These are phyloP conservation scores for Nymphicus hollandicus DNA, from an alignment of 2,113 vertebrate species.

Conservation along the genomic window DNA sequence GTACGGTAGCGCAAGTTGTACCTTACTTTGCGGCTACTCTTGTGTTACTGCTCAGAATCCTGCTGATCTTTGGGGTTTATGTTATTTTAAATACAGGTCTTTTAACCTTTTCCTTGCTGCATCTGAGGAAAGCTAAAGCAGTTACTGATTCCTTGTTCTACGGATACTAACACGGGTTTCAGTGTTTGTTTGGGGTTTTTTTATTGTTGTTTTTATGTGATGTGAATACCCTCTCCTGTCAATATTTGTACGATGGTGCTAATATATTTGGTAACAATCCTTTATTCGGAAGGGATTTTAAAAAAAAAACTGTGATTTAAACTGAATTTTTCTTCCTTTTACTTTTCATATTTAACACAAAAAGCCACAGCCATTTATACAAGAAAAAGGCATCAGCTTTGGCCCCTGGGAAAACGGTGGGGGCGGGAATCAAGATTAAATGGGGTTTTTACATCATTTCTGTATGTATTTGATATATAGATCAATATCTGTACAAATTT, in stretches of 20 bases:
- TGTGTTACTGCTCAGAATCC: constrained; percentile 13
- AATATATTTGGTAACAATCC: constrained; percentile 92
- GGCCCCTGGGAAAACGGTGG: constrained; percentile 78
- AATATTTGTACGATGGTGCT: constrained; percentile 97
- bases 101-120: constrained; percentile 73
- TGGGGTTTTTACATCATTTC: constrained; percentile 92
- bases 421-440: constrained; percentile 79
- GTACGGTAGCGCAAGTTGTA: neutral
- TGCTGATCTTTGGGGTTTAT: constrained; percentile 47
- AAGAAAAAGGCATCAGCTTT: constrained; percentile 75
- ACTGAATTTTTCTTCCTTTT: constrained; percentile 85
- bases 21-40: neutral
- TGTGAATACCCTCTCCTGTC: constrained; percentile 84
- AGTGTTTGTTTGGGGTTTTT: constrained; percentile 84
- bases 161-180: constrained; percentile 97
- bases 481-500: constrained; percentile 89
- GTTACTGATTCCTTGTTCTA: constrained; percentile 75
- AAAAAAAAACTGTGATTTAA: constrained; percentile 89
- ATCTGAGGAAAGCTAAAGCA: constrained; percentile 75
- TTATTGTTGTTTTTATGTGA: constrained; percentile 79
- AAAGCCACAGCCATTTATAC: constrained; percentile 83
- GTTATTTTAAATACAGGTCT: constrained; percentile 26
- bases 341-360: constrained; percentile 93
- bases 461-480: constrained; percentile 92
- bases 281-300: constrained; percentile 88